Percentiles rank a stretch among this genome's conserved stretches.
phyloP scores from a whole-genome alignment of 2,888 invertebrate genomes.

The Philaethria dido region DNA sequence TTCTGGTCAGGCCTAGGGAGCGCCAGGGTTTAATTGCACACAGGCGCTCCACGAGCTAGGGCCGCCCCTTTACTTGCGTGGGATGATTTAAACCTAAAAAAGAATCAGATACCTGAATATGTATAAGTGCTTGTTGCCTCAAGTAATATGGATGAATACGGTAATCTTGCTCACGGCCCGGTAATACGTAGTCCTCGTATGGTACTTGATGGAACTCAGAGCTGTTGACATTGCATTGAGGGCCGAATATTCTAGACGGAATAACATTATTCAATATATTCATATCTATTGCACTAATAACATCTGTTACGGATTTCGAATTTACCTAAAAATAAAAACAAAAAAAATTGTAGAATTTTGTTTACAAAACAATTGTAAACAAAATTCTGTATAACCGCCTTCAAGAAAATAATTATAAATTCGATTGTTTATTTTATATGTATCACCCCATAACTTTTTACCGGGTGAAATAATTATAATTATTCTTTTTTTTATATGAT shows the following conservation, averaged over 20 bases:
- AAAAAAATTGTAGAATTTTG: neutral
- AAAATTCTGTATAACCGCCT: too few relatives aligned
- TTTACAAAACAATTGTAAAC: too few relatives aligned
- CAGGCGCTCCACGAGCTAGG: too few relatives aligned
- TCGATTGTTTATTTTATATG: too few relatives aligned
- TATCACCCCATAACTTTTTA: too few relatives aligned
- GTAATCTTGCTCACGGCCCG: conserved; percentile 77
- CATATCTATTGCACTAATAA: conserved; percentile 60
- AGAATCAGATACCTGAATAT: conserved; percentile 57
- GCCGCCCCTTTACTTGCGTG: too few relatives aligned
- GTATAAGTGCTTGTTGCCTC: conserved; percentile 59
- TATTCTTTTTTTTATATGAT: too few relatives aligned
- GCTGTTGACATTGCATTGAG: conserved; percentile 69
- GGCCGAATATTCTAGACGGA: conserved; percentile 69
- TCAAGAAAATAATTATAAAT: too few relatives aligned
- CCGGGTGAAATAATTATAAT: too few relatives aligned
- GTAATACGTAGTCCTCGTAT: conserved; percentile 85
- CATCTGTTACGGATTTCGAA: conserved; percentile 61
- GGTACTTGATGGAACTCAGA: conserved; percentile 64
- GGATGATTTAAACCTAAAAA: neutral
- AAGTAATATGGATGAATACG: conserved; percentile 79
- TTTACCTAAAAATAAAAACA: conserved; percentile 54
- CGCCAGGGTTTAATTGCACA: too few relatives aligned
- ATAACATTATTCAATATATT: conserved; percentile 65
- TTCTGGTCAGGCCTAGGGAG: too few relatives aligned